Conservation (phyloP, 1,140 invertebrate genomes). For the Trigoniulus corallinus region DNA sequence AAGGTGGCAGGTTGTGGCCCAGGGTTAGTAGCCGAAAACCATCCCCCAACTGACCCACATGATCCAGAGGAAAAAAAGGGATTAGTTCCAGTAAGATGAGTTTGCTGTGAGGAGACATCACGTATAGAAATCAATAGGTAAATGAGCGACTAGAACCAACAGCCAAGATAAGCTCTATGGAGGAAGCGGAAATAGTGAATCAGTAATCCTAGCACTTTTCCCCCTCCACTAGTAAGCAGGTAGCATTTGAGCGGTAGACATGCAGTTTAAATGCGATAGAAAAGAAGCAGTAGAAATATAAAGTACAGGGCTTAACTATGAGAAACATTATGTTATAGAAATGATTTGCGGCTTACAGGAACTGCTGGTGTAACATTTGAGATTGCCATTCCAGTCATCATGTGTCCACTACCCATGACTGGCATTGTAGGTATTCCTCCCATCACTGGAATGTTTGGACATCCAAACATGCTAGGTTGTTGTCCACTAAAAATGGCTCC, state of each 20-base stretch:
- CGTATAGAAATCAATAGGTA: conserved; percentile 20
- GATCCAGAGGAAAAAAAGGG: background rate
- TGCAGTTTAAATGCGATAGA: too few species aligned
- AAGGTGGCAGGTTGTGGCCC: conserved; percentile 15
- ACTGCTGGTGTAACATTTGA: too few species aligned
- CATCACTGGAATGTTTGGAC: background rate
- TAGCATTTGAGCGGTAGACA: too few species aligned
- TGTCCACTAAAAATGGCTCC: background rate
- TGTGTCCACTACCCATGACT: too few species aligned
- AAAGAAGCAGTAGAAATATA: too few species aligned
- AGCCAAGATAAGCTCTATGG: background rate
- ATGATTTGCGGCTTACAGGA: too few species aligned
- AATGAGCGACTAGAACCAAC: background rate
- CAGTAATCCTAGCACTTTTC: too few species aligned
- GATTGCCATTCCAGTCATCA: too few species aligned
- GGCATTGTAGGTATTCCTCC: background rate
- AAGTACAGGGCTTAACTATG: too few species aligned
- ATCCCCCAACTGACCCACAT: conserved; percentile 21
- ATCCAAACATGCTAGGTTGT: background rate
- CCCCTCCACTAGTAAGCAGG: background rate
- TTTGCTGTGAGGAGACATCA: conserved; percentile 29
- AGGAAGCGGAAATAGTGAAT: background rate
- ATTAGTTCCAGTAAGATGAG: background rate
- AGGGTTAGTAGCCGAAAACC: conserved; percentile 18
- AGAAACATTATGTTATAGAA: too few species aligned